These are phyloP conservation scores for Syrmaticus mikado DNA, from an alignment of 2,113 vertebrate species.

Conservation along the genomic window DNA sequence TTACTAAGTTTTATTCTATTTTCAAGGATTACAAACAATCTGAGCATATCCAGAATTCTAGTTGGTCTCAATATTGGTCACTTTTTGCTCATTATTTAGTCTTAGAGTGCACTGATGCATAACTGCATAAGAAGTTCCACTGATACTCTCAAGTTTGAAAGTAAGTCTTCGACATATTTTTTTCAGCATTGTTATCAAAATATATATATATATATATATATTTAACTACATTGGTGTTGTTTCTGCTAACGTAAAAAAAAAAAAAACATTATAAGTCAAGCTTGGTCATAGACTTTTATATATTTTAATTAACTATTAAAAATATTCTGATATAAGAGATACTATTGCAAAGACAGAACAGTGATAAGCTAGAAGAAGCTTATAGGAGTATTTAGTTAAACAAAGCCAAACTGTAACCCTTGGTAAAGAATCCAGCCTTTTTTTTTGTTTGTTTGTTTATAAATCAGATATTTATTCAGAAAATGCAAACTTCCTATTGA, in stretches of 20 bases:
- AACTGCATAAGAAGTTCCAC: not conserved
- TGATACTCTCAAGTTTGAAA: not conserved
- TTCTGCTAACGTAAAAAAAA: not conserved
- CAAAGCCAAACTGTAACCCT: not conserved
- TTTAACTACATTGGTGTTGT: not conserved
- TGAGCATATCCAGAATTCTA: not conserved
- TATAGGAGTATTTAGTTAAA: not conserved
- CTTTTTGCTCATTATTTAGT: not conserved
- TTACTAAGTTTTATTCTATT: not conserved
- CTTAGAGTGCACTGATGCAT: not conserved
- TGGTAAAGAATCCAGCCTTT: not conserved
- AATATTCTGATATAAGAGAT: not conserved
- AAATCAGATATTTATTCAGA: not conserved
- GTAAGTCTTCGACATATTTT: not conserved
- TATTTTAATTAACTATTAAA: not conserved
- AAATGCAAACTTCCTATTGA: not conserved
- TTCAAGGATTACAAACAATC: not conserved
- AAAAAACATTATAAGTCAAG: not conserved
- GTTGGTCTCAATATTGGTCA: not conserved
- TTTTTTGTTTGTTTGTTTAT: not conserved
- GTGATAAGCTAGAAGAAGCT: not conserved
- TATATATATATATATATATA: too few species aligned
- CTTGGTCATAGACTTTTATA: not conserved
- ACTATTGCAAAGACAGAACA: not conserved
- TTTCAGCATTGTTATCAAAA: not conserved